Conservation (phyloP, 2,113 vertebrate genomes). For the Felis chaus region DNA sequence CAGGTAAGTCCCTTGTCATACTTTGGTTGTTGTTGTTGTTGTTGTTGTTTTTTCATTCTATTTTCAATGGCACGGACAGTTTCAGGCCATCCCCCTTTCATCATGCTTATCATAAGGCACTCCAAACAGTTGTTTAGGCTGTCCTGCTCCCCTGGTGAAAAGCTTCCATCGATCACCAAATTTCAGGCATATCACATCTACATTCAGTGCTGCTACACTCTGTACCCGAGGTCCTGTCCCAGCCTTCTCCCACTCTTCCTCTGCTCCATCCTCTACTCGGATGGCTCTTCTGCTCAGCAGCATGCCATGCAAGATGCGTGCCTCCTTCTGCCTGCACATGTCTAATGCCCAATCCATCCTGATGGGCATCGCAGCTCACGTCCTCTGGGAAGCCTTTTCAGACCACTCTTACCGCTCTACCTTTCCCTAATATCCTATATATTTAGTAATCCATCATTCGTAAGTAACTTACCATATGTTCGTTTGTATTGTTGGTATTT, state of each 20-base stretch:
- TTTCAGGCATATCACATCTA: background rate
- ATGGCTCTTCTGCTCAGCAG: background rate
- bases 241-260: background rate
- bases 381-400: background rate
- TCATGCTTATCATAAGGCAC: background rate
- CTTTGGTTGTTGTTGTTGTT: background rate
- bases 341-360: background rate
- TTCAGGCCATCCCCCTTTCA: background rate
- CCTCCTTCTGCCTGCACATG: background rate
- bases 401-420: too few species aligned
- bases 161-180: background rate
- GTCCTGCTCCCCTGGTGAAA: background rate
- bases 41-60: background rate
- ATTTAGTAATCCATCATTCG: background rate
- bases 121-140: background rate
- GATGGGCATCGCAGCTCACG: background rate
- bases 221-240: background rate
- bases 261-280: background rate
- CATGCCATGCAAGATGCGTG: fast-evolving
- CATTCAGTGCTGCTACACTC: background rate
- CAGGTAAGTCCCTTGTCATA: background rate
- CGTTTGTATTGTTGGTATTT: background rate
- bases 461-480: background rate
- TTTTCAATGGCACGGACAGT: background rate
- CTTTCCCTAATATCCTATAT: background rate